phyloP scores from a whole-genome alignment of 2,113 vertebrate genomes.

The Thryonomys swinderianus region DNA sequence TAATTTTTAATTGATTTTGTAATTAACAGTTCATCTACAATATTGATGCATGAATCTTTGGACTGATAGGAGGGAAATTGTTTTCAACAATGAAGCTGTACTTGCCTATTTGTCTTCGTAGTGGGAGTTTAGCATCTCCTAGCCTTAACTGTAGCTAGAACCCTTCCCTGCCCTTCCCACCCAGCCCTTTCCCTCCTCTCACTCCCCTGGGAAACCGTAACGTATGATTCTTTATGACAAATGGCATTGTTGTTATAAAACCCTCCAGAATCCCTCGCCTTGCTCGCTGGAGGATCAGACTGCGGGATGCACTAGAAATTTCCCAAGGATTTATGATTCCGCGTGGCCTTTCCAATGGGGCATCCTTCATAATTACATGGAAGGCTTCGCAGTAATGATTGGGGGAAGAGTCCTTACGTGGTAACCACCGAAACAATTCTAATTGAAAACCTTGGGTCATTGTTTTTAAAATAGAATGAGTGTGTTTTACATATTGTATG shows the following conservation, averaged over 20 bases:
- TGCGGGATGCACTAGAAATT: neutral
- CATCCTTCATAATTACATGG: constrained; percentile 36
- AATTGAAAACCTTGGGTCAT: constrained; percentile 65
- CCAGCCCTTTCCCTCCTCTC: neutral
- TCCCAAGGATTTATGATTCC: constrained; percentile 53
- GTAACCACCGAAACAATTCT: constrained; percentile 45
- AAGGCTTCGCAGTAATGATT: constrained; percentile 64
- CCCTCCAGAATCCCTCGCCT: neutral
- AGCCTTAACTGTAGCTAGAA: constrained; percentile 83
- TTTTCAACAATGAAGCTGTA: constrained; percentile 90
- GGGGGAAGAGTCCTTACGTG: constrained; percentile 53
- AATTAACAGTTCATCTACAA: constrained; percentile 95
- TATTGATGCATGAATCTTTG: constrained; percentile 89
- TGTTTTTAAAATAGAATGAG: constrained; percentile 60
- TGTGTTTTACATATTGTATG: neutral
- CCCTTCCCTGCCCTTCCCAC: neutral
- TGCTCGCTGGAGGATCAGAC: neutral
- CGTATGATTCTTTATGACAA: constrained; percentile 47
- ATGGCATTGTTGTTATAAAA: neutral
- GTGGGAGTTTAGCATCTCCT: constrained; percentile 84
- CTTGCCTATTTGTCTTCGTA: constrained; percentile 88
- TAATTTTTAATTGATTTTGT: constrained; percentile 97
- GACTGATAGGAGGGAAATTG: constrained; percentile 89
- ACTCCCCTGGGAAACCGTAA: neutral
- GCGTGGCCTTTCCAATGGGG: constrained; percentile 21